Evolutionary conservation across 2,888 invertebrate species (phyloP).

Genomic region (Cantharis lateralis): DNA sequence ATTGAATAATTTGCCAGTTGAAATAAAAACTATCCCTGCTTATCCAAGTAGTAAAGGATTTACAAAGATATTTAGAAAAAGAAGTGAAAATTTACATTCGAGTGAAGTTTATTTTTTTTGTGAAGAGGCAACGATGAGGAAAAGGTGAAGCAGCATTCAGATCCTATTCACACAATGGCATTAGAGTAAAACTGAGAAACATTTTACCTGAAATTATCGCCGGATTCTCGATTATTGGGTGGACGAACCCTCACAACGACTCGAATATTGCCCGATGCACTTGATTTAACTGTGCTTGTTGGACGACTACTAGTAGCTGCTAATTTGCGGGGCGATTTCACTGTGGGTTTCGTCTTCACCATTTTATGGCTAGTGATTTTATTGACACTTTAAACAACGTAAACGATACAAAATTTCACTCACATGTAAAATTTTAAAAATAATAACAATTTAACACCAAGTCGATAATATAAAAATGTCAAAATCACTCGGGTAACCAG

Average conservation of each 20-base stretch:
- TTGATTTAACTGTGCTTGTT: not conserved
- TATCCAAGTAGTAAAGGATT: no score
- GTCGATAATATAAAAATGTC: not conserved
- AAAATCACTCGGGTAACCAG: not conserved
- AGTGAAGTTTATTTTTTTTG: no score
- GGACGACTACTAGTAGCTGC: not conserved
- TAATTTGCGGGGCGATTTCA: not conserved
- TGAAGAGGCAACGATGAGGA: no score
- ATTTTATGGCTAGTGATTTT: not conserved
- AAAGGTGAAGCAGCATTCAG: no score
- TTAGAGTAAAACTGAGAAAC: not conserved
- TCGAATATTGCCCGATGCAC: slow-evolving; percentile 64
- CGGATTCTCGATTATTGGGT: slow-evolving; percentile 69
- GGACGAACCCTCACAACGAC: slow-evolving; percentile 89
- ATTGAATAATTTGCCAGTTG: no score
- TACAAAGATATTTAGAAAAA: no score
- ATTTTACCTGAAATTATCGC: slow-evolving; percentile 45
- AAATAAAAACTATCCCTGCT: no score
- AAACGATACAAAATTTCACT: not conserved
- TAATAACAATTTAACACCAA: not conserved
- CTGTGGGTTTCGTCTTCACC: not conserved
- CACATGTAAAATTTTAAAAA: not conserved
- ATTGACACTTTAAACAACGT: not conserved
- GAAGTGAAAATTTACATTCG: no score
- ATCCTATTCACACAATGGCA: no score